Evolutionary conservation across 2,113 vertebrate genomes (phyloP), one percentile per base, ranked within the genome.

Genomic region (Myotis brandtii): DNA sequence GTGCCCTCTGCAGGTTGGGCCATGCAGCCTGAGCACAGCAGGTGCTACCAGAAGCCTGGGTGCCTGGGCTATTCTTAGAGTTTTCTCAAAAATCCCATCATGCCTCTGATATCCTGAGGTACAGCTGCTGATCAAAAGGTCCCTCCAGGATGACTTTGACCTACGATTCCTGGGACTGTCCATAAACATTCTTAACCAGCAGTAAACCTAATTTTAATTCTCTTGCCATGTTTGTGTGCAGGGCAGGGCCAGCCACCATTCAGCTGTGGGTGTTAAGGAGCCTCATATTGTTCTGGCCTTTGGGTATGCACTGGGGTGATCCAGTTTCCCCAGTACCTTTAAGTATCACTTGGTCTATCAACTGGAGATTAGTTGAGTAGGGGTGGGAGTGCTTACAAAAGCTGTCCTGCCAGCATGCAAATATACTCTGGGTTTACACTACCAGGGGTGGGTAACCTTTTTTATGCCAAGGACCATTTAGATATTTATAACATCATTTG

Each of bases 321-420:
- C 18, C 34, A 40, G 6, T 93, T 83, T 93, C 64, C 37, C 48
- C 12, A 13, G 32, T 80, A 59, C 40, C 40, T 77, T 93, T 80
- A 84, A 94, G 86, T 91, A 72, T 85, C 89, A 48, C 10, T 21
- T 37, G 72, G 50, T 59, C n/a, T 72, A 91, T 32, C n/a, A 86
- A 77, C 40, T 43, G 40, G 32, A 92, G 84, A 73, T 73, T 62
- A 64, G 34, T 37, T 50, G 25, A 27, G 32, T 16, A 9, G 34
- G 17, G 10, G 7, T 77, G 21, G 50, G 50, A n/a, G 14, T 16
- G 10, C 27, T 85, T 69, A 32, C 50, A 87, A 83, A 75, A 82
- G 27, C 13, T 82, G 32, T 72, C 73, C 6, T 83, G 70, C 70
- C n/a, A 83, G 34, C 18, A 17, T 7, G 23, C 4, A 66, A 56